Base-by-base conservation (phyloP, 2,888 invertebrate species). In the Chesias legatella region DNA sequence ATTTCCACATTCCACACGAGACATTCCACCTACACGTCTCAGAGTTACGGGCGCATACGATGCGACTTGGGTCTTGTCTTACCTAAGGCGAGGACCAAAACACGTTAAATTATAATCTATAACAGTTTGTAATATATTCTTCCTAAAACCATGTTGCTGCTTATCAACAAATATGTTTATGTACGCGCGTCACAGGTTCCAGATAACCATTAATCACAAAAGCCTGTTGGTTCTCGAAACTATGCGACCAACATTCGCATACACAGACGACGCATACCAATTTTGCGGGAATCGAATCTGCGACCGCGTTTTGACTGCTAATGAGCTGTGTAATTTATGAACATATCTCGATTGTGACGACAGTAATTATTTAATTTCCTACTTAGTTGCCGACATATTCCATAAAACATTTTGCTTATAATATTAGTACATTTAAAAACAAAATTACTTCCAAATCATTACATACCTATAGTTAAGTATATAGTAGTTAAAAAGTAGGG, bases 231-330 rank as follows among this genome's bases (percentile, higher is more conserved):
- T 41, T 34, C 26, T 10, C 11, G 26, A 33, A 35, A 35, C 31
- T 35, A 32, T 28, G 32, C 32, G 32, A 44, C 36, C 29, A 40
- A 33, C 33, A 43, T 21, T 26, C 21, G 24, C 45, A 68, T 65
- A 72, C 78, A 77, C 55, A 73, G 76, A 53, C 74, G 64, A 10
- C 33, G 74, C 66, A 73, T 73, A 70, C 73, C 63, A 73, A 76
- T 69, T 51, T 49, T 56, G 46, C 63, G 50, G 59, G 68, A 62
- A 55, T 66, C 63, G 60, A 69, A 71, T 59, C 60, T 63, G 29
- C 44, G 48, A 48, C 65, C 60, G 64, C 63, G 56, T 28, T 22
- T 33, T 17, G 79, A 76, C 73, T 80, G 64, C 65, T 73, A 79
- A 79, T 79, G 73, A 73, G 61, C 13, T 5, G 13, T 42, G 50